phyloP scores from a whole-genome alignment of 2,888 invertebrate genomes.

The Erebia palarica region DNA sequence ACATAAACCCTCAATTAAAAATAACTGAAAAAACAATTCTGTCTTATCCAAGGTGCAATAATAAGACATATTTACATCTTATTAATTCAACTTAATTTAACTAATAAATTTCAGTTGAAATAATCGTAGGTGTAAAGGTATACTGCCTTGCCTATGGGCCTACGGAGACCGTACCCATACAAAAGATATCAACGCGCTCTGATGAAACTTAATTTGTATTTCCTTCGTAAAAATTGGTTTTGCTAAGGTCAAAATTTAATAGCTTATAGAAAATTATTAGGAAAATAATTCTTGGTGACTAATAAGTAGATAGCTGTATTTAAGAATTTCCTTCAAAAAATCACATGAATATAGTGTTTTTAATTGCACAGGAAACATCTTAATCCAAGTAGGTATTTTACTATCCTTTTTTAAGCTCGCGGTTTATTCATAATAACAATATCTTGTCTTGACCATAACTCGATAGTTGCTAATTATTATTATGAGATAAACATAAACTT shows the following conservation, averaged over 20 bases:
- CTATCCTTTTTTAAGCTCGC: no score
- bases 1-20: conserved; percentile 21
- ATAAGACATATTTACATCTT: background rate
- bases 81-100: background rate
- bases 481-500: no score
- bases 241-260: background rate
- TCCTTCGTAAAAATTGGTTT: background rate
- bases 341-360: no score
- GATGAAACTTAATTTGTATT: background rate
- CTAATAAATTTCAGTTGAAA: background rate
- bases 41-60: background rate
- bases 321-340: background rate
- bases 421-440: no score
- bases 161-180: conserved; percentile 33
- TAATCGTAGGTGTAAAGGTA: no score
- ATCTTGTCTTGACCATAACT: no score
- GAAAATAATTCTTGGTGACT: no score
- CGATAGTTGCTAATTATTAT: no score
- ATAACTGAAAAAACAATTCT: background rate
- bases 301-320: background rate
- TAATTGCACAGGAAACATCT: no score
- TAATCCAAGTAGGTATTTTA: no score
- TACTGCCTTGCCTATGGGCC: background rate
- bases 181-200: conserved; percentile 57
- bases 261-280: background rate